Evolutionary conservation across 2,888 invertebrate species (phyloP), one percentile per base, ranked within the genome.

Genomic region (Xanthia togata): DNA sequence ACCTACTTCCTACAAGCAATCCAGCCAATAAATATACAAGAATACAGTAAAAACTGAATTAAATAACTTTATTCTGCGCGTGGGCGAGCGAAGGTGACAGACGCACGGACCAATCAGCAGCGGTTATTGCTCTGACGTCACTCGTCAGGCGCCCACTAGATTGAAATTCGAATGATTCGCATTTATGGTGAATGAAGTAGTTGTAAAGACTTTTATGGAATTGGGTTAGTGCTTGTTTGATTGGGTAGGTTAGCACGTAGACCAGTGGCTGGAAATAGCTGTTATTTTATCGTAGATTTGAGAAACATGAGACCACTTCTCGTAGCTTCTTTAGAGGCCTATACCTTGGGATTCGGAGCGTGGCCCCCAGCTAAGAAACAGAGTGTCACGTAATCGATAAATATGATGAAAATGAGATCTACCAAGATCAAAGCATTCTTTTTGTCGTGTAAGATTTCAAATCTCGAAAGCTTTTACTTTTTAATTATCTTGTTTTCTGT

Each of bases 61-160:
- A 87, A 86, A 83, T 83, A 84, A 79, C 78, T 73, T 65, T 79
- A 84, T 74, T 62, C 79, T 77, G 84, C 84, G 89, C 89, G 90
- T 90, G 86, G 90, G 90, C 80, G 75, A 82, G 78, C 79, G 87
- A 89, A 90, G 90, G 89, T 86, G 83, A 88, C 87, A 84, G 53
- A 47, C 38, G 31, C 35, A 70, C 31, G 55, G 62, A 64, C 89
- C 88, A 90, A 88, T 90, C 82, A 79, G 70, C 50, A 35, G 41
- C 20, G 67, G 38, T 53, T 59, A 73, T 81, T 59, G 1, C 38
- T 35, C 62, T 89, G 89, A 90, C 89, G 87, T 89, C 88, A 90
- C 76, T 47, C n/a, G 73, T 65, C 73, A 35, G 70, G 87, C 88
- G 83, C 88, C 88, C 86, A 88, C 89, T 83, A 78, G 73, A 74